These are phyloP conservation scores for Amblyteles armatorius DNA, from an alignment of 2,888 invertebrate species.

Conservation along the genomic window DNA sequence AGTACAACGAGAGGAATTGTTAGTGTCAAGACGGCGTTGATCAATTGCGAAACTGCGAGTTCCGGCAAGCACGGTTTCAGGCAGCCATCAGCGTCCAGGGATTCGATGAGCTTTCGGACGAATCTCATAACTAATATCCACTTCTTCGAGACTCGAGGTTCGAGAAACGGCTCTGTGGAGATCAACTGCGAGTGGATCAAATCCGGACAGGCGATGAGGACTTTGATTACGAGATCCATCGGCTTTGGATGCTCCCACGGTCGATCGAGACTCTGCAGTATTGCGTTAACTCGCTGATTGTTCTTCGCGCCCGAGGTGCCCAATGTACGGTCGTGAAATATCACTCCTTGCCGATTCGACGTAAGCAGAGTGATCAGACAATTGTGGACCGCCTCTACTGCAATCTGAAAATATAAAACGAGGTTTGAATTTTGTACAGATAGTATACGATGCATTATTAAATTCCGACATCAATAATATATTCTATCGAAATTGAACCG, in stretches of 20 bases:
- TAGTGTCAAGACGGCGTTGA: conserved; percentile 85
- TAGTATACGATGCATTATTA: not conserved
- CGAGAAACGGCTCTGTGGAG: conserved; percentile 87
- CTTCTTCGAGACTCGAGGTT: conserved; percentile 84
- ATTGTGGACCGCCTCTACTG: conserved; percentile 87
- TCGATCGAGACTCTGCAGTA: conserved; percentile 88
- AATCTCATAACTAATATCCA: conserved; percentile 81
- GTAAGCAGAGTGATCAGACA: conserved; percentile 91
- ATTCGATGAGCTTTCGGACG: conserved; percentile 77
- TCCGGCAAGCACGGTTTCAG: conserved; percentile 85
- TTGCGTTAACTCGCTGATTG: conserved; percentile 88
- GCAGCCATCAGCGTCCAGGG: conserved; percentile 78
- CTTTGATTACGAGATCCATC: conserved; percentile 87
- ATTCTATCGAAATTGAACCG: not conserved
- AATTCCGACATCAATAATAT: not conserved
- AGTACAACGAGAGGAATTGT: conserved; percentile 86
- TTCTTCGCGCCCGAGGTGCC: conserved; percentile 87
- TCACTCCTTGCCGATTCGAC: conserved; percentile 91
- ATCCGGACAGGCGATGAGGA: conserved; percentile 90
- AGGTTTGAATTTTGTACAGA: not conserved
- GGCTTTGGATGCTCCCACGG: conserved; percentile 90
- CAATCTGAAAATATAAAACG: conserved; percentile 79
- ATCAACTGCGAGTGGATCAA: conserved; percentile 88
- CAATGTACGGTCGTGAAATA: conserved; percentile 89
- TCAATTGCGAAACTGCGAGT: conserved; percentile 86